Evolutionary conservation across 2,888 invertebrate species (phyloP), one percentile per base, ranked within the genome.

Genomic region (Tuberolachnus salignus): DNA sequence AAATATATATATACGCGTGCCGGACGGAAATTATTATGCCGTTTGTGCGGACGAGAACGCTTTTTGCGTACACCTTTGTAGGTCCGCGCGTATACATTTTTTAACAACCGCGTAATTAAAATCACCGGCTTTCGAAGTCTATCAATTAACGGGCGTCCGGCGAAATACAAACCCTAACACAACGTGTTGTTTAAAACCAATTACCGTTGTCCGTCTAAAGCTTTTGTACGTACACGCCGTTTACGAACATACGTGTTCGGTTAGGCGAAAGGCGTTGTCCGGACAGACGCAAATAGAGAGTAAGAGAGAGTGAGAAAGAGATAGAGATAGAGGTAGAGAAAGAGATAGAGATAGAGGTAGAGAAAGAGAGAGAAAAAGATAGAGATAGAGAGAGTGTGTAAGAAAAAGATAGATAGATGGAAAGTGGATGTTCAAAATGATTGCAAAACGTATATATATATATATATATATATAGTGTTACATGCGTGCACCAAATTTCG

Each of bases 121-220:
- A 72, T 21, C 21, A 19, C 61, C 49, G 19, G 21, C 19, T 19
- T 72, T 63, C 57, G 19, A 19, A 3, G 34, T 34, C 34, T 34
- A 46, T 70, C 44, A 57, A 44, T 57, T 70, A 57, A 44, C 71
- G 46, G 23, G 34, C 16, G 46, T 16, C 23, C 44, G 23, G 44
- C 44, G 34, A 72, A 46, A 63, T 42, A 11, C 14, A 51, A 51
- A 19, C 72, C 13, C 57, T 34, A 57, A n/a, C 44, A 23, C 42
- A 11, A 34, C 57, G n/a, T n/a, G n/a, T 9, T 10, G 49, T 61
- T 23, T 59, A 26, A 59, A 71, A 71, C 46, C 71, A 59, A 71
- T 71, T 57, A 46, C n/a, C 13, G 26, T 19, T 13, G 34, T 34
- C 34, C n/a, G 46, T 59, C 26, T 61, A 71, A 34, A 34, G 34